A percentile compares a stretch with the other conserved stretches of the same genome.
Evolutionary conservation across 2,888 invertebrate species (phyloP).

Genomic region (Sylvicola cinctus): DNA sequence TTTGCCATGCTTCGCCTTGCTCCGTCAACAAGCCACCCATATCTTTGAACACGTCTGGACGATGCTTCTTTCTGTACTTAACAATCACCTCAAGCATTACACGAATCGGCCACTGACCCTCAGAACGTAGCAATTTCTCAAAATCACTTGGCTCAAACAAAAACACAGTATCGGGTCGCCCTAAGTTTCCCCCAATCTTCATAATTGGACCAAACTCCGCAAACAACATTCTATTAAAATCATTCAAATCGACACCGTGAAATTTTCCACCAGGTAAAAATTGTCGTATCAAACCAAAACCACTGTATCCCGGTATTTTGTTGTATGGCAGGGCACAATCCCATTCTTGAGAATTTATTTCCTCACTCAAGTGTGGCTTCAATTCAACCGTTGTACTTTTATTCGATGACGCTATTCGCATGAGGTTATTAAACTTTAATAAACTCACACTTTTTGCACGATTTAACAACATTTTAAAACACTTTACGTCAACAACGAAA

Average conservation of each 20-base stretch:
- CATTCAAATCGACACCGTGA: slow-evolving; percentile 10
- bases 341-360: no score
- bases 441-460: no score
- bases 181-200: no score
- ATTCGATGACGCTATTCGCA: no score
- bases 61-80: slow-evolving; percentile 18
- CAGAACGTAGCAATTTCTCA: slow-evolving; percentile 25
- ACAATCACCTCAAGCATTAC: slow-evolving; percentile 19
- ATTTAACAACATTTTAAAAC: no score
- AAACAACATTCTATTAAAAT: slow-evolving; percentile 19
- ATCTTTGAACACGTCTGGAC: slow-evolving; percentile 9
- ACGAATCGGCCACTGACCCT: slow-evolving; percentile 28
- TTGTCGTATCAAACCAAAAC: no score
- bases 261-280: slow-evolving; percentile 1
- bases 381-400: no score
- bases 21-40: slow-evolving; percentile 10
- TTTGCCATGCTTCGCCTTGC: slow-evolving; percentile 43
- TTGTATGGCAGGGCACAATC: no score
- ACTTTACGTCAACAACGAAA: no score
- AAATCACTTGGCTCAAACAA: slow-evolving; percentile 29
- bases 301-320: no score
- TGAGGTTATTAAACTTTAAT: no score
- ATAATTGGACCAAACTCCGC: slow-evolving; percentile 15
- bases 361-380: no score
- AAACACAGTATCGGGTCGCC: slow-evolving; percentile 20